A percentile compares a stretch with the other conserved stretches of the same genome.
phyloP scores from a whole-genome alignment of 2,888 invertebrate species.

The Allacma fusca region DNA sequence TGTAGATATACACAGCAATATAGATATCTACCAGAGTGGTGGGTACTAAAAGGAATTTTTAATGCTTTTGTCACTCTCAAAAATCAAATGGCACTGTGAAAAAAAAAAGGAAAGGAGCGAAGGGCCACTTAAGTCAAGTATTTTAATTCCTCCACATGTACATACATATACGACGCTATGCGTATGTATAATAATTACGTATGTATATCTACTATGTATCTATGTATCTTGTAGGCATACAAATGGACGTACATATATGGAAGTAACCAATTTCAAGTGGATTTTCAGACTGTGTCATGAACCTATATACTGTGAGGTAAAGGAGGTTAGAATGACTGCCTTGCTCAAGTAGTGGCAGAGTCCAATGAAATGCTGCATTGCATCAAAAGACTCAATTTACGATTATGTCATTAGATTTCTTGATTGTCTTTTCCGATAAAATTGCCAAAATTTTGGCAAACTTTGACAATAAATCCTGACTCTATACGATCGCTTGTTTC shows the following conservation, averaged over 20 bases:
- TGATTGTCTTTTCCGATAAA: slow-evolving; percentile 10
- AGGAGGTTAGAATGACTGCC: no score
- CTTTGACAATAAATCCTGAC: not conserved
- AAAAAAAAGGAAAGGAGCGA: not conserved
- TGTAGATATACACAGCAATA: no score
- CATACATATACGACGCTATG: no score
- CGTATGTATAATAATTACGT: no score
- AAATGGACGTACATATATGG: no score
- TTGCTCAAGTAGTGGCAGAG: not conserved
- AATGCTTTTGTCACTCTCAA: slow-evolving; percentile 4
- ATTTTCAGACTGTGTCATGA: no score
- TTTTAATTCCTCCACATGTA: not conserved
- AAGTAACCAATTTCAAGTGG: no score
- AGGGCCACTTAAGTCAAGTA: slow-evolving; percentile 16
- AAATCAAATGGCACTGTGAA: not conserved
- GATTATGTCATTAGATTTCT: slow-evolving; percentile 16
- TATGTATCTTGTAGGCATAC: not conserved
- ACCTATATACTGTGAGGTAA: no score
- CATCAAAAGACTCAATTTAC: slow-evolving; percentile 21
- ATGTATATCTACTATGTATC: not conserved
- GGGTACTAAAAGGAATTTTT: slow-evolving; percentile 4
- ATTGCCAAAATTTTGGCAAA: slow-evolving; percentile 26
- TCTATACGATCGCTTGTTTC: not conserved
- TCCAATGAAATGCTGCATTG: slow-evolving; percentile 9
- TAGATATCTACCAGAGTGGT: no score